These are phyloP conservation scores for Myotis vivesi DNA, from an alignment of 2,797 vertebrate genomes.

Conservation along the genomic window DNA sequence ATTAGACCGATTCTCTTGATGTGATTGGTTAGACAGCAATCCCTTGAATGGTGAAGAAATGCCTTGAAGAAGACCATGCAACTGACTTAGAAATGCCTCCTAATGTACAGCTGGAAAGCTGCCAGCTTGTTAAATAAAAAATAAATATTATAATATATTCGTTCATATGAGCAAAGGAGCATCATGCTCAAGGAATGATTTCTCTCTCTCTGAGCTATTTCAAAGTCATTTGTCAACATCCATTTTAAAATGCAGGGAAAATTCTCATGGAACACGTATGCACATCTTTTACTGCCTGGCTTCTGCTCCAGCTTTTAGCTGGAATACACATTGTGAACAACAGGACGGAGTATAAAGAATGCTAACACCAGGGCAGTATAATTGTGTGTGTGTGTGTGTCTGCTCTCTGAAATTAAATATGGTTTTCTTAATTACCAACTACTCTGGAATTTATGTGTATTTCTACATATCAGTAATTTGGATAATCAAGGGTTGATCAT, in stretches of 20 bases:
- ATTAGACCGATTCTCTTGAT: neutral
- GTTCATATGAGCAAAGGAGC: neutral
- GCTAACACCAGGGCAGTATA: neutral
- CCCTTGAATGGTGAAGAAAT: conserved; percentile 12
- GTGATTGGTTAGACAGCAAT: neutral
- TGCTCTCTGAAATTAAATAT: conserved; percentile 29
- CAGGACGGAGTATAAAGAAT: neutral
- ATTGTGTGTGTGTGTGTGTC: too few relatives aligned
- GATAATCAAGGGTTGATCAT: neutral
- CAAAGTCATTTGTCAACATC: conserved; percentile 48
- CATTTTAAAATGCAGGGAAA: neutral
- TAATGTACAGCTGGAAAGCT: conserved; percentile 30
- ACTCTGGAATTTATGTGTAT: conserved; percentile 11
- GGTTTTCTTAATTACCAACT: conserved; percentile 27
- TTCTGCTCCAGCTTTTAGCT: neutral
- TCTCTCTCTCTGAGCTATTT: conserved; percentile 22
- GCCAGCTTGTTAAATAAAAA: conserved; percentile 46
- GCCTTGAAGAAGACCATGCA: neutral
- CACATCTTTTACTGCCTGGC: neutral
- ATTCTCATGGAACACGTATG: neutral
- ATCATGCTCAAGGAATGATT: conserved; percentile 28
- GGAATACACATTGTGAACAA: conserved; percentile 1
- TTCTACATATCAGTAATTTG: neutral
- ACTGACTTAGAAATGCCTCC: conserved; percentile 33
- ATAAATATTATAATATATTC: conserved; percentile 24